Conservation (phyloP, 2,113 vertebrate species). For the Xiphophorus maculatus region DNA sequence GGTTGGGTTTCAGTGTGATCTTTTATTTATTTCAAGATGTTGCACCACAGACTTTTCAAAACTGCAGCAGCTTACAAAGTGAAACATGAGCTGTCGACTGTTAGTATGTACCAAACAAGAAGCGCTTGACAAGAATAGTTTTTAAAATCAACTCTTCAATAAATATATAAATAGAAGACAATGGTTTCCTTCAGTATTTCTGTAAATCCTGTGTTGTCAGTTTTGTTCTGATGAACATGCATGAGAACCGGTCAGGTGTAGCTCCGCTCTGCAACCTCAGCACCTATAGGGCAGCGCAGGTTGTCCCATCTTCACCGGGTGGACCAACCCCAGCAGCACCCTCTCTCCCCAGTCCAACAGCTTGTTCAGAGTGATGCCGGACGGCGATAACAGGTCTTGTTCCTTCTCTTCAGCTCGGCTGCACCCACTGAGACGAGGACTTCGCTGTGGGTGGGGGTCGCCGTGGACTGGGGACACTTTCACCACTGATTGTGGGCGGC, state of each 20-base stretch:
- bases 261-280: slow-evolving; percentile 43
- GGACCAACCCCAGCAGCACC: slow-evolving; percentile 71
- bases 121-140: too few species aligned
- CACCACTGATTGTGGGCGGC: not conserved
- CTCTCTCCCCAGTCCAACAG: slow-evolving; percentile 80
- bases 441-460: not conserved
- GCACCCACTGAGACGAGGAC: not conserved
- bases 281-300: slow-evolving; percentile 73
- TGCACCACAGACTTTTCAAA: slow-evolving; percentile 59
- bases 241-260: not conserved
- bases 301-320: slow-evolving; percentile 75
- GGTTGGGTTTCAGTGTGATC: not conserved
- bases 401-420: slow-evolving; percentile 21
- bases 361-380: slow-evolving; percentile 75
- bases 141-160: too few species aligned
- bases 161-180: slow-evolving; percentile 41
- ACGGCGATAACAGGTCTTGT: slow-evolving; percentile 62
- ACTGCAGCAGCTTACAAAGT: slow-evolving; percentile 7
- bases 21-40: slow-evolving; percentile 70
- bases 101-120: too few species aligned
- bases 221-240: slow-evolving; percentile 29
- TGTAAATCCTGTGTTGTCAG: too few species aligned
- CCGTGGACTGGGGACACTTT: slow-evolving; percentile 10
- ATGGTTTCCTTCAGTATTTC: slow-evolving; percentile 4
- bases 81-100: not conserved